These are phyloP conservation scores for Amblyteles armatorius DNA, from an alignment of 2,888 invertebrate species.

Conservation along the genomic window DNA sequence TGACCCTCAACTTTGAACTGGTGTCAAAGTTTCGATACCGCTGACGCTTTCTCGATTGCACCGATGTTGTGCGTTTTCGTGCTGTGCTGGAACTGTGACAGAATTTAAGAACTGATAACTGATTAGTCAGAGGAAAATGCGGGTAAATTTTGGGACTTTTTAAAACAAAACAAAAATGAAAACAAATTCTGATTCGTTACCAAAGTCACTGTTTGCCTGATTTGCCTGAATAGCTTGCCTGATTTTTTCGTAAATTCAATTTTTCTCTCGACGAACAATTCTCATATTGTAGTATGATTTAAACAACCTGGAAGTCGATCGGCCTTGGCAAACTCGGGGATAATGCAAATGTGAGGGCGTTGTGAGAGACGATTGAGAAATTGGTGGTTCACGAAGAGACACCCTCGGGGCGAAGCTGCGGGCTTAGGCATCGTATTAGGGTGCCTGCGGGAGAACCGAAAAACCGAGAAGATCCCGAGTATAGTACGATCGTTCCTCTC, in stretches of 20 bases:
- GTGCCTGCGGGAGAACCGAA: constrained; percentile 1
- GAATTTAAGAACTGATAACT: background rate
- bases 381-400: background rate
- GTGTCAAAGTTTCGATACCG: background rate
- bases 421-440: background rate
- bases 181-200: no score
- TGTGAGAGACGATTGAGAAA: background rate
- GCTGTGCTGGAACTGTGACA: no score
- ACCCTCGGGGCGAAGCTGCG: background rate
- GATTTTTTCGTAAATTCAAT: no score
- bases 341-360: background rate
- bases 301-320: no score
- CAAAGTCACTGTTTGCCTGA: no score
- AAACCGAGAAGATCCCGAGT: background rate
- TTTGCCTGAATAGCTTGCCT: no score
- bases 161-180: no score
- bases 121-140: background rate
- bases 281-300: no score
- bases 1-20: constrained; percentile 4
- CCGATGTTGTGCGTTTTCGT: background rate
- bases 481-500: constrained; percentile 8
- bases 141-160: no score
- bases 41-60: background rate
- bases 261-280: no score
- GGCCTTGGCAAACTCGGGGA: no score